A percentile compares a stretch with the other conserved stretches of the same genome.
Evolutionary conservation across 2,888 invertebrate genomes (phyloP).

Genomic region (Drosophila macrothrix): DNA sequence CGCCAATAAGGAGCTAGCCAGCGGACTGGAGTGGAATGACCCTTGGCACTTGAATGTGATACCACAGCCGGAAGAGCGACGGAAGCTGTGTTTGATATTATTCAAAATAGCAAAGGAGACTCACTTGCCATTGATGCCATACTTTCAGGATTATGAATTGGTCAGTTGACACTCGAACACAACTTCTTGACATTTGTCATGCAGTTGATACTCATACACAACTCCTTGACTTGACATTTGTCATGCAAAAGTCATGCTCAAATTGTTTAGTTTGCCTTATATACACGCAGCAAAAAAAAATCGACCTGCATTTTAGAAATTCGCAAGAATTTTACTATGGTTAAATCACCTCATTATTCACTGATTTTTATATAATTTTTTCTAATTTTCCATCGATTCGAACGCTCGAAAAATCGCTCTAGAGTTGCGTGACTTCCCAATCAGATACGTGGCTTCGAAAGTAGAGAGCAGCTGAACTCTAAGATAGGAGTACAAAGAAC

Average conservation of each 20-base stretch:
- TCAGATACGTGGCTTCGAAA: not conserved
- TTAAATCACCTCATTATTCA: too few species aligned
- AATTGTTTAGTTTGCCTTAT: not conserved
- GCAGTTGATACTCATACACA: slow-evolving; percentile 5
- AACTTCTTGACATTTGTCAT: not conserved
- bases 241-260: slow-evolving; percentile 3
- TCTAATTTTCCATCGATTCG: not conserved
- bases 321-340: not conserved
- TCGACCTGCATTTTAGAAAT: not conserved
- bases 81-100: slow-evolving; percentile 89
- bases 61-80: slow-evolving; percentile 88
- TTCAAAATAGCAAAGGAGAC: slow-evolving; percentile 89
- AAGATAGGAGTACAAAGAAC: not conserved
- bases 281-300: not conserved
- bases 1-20: slow-evolving; percentile 83
- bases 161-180: slow-evolving; percentile 50
- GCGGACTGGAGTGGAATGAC: slow-evolving; percentile 89
- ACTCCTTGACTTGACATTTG: not conserved
- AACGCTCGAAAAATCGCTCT: not conserved
- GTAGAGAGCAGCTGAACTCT: not conserved
- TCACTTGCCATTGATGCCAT: slow-evolving; percentile 89
- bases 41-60: slow-evolving; percentile 89
- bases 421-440: not conserved
- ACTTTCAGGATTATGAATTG: slow-evolving; percentile 86
- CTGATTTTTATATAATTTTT: not conserved